phyloP scores from a whole-genome alignment of 2,888 invertebrate genomes.

The Catocala sponsa region DNA sequence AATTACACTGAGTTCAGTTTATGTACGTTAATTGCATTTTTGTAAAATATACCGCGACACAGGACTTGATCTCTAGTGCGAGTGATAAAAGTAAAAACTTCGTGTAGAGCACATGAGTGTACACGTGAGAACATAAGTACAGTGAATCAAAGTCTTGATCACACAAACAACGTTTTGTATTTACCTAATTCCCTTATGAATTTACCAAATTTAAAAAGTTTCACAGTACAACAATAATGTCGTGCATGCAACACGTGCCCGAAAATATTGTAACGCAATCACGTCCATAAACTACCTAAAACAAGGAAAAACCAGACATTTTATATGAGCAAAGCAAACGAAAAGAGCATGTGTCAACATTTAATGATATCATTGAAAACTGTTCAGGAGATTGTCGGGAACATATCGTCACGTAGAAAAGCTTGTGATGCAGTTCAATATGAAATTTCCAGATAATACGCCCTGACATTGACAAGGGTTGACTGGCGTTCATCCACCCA shows the following conservation, averaged over 20 bases:
- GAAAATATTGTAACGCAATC: constrained; percentile 23
- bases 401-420: constrained; percentile 47
- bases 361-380: constrained; percentile 46
- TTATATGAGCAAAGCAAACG: constrained; percentile 30
- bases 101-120: too few species aligned
- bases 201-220: not conserved
- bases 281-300: constrained; percentile 27
- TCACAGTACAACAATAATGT: not conserved
- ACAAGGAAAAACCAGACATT: constrained; percentile 27
- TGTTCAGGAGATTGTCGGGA: constrained; percentile 34
- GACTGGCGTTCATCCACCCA: constrained; percentile 71
- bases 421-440: constrained; percentile 73
- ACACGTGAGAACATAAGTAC: too few species aligned
- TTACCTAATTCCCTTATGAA: not conserved
- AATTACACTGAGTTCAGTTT: too few species aligned
- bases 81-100: too few species aligned
- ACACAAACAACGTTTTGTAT: too few species aligned
- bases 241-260: constrained; percentile 3
- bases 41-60: too few species aligned
- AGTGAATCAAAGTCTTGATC: too few species aligned
- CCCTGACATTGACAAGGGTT: constrained; percentile 83
- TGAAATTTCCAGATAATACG: constrained; percentile 77
- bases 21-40: too few species aligned
- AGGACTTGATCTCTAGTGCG: too few species aligned
- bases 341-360: constrained; percentile 32